Evolutionary conservation across 2,113 vertebrate genomes (phyloP).

Genomic region (Thymallus thymallus): DNA sequence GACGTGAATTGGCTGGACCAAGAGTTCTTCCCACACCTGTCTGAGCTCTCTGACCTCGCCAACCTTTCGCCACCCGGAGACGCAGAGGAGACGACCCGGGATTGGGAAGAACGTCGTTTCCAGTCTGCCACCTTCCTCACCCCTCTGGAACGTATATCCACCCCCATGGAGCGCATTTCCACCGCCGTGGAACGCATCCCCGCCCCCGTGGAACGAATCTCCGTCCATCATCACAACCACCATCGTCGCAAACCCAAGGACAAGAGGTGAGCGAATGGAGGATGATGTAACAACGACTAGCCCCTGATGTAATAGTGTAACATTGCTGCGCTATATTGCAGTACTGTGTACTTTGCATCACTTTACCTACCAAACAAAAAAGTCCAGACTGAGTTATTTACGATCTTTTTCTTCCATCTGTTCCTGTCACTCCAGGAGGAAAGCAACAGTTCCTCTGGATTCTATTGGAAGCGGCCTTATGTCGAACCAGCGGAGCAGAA

Average conservation of each 20-base stretch:
- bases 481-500: conserved; percentile 49
- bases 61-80: conserved; percentile 50
- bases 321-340: too few relatives aligned
- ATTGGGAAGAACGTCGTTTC: conserved; percentile 36
- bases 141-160: conserved; percentile 36
- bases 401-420: background rate
- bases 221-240: conserved; percentile 33
- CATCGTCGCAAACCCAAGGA: conserved; percentile 53
- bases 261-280: conserved; percentile 56
- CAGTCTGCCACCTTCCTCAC: conserved; percentile 29
- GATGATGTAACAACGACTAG: too few relatives aligned
- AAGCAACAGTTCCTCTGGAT: conserved; percentile 65
- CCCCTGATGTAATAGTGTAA: background rate
- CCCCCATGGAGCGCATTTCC: background rate
- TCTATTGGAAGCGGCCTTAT: conserved; percentile 65
- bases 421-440: conserved; percentile 54
- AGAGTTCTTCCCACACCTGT: conserved; percentile 48
- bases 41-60: conserved; percentile 46
- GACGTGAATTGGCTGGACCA: conserved; percentile 54
- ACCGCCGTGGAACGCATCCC: conserved; percentile 13
- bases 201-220: background rate
- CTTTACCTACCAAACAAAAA: too few relatives aligned
- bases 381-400: background rate
- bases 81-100: conserved; percentile 31
- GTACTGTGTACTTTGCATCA: too few relatives aligned